Evolutionary conservation across 35 echinoderm and acorn worm genomes (phyloP).

Genomic region (Apostichopus californicus): DNA sequence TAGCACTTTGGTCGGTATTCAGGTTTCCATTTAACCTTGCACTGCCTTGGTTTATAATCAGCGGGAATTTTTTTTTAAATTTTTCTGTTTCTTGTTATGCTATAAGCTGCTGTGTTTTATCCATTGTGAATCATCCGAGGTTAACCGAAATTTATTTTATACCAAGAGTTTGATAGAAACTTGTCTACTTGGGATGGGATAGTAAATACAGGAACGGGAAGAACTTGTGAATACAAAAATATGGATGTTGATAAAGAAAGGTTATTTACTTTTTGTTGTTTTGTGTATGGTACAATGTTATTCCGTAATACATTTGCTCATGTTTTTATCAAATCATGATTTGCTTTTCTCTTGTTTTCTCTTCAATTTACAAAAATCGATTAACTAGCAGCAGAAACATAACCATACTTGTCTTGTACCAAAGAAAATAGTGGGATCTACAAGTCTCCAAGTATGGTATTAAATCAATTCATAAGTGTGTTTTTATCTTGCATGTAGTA

Average conservation of each 20-base stretch:
- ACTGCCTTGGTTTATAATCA: not conserved
- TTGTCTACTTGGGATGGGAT: too few species aligned
- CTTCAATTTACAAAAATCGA: too few species aligned
- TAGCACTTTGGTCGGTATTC: conserved; percentile 1
- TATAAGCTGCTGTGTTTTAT: not conserved
- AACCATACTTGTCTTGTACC: too few species aligned
- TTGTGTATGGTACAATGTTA: not conserved
- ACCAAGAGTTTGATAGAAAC: not conserved
- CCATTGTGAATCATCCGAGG: not conserved
- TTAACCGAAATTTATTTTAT: too few species aligned
- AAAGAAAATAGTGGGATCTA: too few species aligned
- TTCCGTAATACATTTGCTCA: not conserved
- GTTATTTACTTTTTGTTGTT: not conserved
- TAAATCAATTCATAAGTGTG: too few species aligned
- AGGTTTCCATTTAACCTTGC: not conserved
- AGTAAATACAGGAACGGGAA: not conserved
- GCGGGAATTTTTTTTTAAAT: not conserved
- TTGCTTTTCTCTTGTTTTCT: not conserved
- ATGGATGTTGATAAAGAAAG: not conserved
- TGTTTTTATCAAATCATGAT: not conserved
- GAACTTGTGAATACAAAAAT: not conserved
- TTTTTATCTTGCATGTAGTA: too few species aligned
- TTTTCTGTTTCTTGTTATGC: not conserved
- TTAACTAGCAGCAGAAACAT: too few species aligned
- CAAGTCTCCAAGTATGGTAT: too few species aligned